These are phyloP conservation scores for Poeciliopsis occidentalis DNA, from an alignment of 2,113 vertebrate species.

Conservation along the genomic window DNA sequence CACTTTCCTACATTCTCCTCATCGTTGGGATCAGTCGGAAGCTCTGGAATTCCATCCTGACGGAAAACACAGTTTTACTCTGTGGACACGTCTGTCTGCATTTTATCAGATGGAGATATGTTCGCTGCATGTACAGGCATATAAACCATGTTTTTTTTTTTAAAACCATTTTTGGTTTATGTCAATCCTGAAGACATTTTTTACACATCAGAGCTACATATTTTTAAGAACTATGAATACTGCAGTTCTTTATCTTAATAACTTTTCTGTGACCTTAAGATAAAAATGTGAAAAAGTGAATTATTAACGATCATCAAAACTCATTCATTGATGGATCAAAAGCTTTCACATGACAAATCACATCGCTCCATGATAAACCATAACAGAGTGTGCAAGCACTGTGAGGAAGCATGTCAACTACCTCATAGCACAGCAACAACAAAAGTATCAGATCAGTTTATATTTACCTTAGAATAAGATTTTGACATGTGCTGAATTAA, in stretches of 20 bases:
- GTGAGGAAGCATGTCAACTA: background rate
- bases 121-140: constrained; percentile 5
- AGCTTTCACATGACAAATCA: background rate
- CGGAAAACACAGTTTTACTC: constrained; percentile 30
- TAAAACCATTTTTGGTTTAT: constrained; percentile 12
- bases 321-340: background rate
- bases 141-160: constrained; percentile 13
- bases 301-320: background rate
- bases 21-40: constrained; percentile 50
- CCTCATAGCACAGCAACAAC: background rate
- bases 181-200: background rate
- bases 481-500: background rate
- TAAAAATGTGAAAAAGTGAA: background rate
- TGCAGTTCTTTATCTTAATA: no score
- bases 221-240: background rate
- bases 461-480: background rate
- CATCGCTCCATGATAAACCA: background rate
- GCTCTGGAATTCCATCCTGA: constrained; percentile 50
- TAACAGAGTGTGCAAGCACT: background rate
- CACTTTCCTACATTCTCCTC: constrained; percentile 55
- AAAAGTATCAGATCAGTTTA: background rate
- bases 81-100: constrained; percentile 17
- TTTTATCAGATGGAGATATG: constrained; percentile 26
- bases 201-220: background rate
- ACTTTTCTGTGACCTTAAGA: background rate